phyloP scores from a whole-genome alignment of 2,888 invertebrate genomes.

The Myopa tessellatipennis region DNA sequence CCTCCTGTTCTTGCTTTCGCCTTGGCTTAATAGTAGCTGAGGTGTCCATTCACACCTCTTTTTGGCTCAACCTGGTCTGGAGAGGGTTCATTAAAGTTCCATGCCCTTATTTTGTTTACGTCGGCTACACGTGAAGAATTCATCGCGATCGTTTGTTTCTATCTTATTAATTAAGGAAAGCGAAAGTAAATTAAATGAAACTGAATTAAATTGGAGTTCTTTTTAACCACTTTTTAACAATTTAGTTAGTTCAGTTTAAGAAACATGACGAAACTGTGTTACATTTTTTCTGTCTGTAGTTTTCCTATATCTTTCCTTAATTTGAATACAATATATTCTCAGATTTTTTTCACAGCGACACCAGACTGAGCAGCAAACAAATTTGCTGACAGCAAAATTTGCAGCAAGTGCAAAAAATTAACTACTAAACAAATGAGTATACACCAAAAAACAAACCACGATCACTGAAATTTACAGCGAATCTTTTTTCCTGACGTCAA shows the following conservation, averaged over 20 bases:
- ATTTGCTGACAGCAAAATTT: slow-evolving; percentile 5
- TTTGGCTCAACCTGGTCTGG: slow-evolving; percentile 28
- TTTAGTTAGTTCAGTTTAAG: background rate
- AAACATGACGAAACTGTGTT: background rate
- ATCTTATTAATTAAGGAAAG: background rate
- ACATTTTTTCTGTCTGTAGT: background rate
- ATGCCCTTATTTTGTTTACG: slow-evolving; percentile 42
- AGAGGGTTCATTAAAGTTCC: slow-evolving; percentile 44
- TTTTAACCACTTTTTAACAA: no score
- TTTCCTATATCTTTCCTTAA: background rate
- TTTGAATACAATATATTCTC: background rate
- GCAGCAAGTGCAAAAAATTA: background rate
- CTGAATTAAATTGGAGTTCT: no score
- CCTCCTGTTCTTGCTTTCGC: background rate
- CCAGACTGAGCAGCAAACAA: background rate
- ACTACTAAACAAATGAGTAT: background rate
- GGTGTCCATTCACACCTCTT: slow-evolving; percentile 36
- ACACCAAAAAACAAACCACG: background rate
- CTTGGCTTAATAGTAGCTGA: background rate
- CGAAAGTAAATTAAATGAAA: no score
- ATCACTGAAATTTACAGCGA: background rate
- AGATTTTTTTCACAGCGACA: background rate
- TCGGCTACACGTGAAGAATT: slow-evolving; percentile 16
- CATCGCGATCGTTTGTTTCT: background rate
- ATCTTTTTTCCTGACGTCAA: background rate